Conservation (phyloP, 2,888 invertebrate species). For the Hedychridium roseum region DNA sequence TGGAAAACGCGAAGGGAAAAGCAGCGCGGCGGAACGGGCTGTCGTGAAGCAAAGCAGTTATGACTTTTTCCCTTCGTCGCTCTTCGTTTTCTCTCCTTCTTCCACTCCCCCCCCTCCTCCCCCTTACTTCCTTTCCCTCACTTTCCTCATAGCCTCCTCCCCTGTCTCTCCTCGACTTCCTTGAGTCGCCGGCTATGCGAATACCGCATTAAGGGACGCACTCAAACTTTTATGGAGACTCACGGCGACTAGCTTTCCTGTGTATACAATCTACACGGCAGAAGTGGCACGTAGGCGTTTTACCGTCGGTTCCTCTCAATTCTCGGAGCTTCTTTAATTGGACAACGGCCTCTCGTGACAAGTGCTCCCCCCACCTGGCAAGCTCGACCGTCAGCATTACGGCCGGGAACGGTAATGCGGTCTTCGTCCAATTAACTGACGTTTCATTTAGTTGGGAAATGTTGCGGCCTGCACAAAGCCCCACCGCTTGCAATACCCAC, state of each 20-base stretch:
- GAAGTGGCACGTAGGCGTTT: not conserved
- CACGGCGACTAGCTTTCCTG: conserved; percentile 19
- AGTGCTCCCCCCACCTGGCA: conserved; percentile 3
- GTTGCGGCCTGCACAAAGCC: too few relatives aligned
- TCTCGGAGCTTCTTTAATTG: conserved; percentile 21
- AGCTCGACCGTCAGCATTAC: too few relatives aligned
- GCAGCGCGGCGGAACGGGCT: conserved; percentile 26
- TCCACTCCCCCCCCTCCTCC: too few relatives aligned
- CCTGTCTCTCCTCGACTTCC: not conserved
- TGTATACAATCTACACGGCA: not conserved
- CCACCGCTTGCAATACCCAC: too few relatives aligned
- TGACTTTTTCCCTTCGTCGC: conserved; percentile 39
- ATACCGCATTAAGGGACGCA: conserved; percentile 35
- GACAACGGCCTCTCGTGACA: conserved; percentile 12
- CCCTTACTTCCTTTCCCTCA: not conserved
- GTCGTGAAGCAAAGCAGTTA: conserved; percentile 41
- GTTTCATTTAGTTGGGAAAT: too few relatives aligned
- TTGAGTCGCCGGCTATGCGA: conserved; percentile 22
- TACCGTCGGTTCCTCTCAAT: conserved; percentile 2
- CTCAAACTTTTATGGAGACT: conserved; percentile 37
- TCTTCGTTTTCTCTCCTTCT: too few relatives aligned
- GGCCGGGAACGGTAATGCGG: too few relatives aligned
- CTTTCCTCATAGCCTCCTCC: conserved; percentile 13
- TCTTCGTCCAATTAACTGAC: not conserved
- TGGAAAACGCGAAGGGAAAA: conserved; percentile 8